These are phyloP conservation scores for Heliothis peltigera DNA, from an alignment of 2,888 invertebrate species.

Conservation along the genomic window DNA sequence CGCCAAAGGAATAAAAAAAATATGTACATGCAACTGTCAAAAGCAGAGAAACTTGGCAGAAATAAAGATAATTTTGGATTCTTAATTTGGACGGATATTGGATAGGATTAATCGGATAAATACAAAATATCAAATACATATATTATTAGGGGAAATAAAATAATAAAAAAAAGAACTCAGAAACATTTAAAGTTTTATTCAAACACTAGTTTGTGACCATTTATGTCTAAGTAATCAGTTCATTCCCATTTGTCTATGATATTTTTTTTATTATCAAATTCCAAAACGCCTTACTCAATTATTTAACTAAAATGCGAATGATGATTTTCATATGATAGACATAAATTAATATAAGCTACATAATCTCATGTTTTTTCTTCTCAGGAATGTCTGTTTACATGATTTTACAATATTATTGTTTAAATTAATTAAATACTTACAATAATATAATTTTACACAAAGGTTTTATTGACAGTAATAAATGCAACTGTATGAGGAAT, in stretches of 20 bases:
- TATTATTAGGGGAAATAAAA: slow-evolving; percentile 27
- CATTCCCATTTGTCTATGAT: slow-evolving; percentile 27
- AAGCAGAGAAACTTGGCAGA: too few species aligned
- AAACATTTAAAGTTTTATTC: slow-evolving; percentile 50
- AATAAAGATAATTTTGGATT: too few species aligned
- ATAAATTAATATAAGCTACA: not conserved
- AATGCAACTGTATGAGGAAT: slow-evolving; percentile 33
- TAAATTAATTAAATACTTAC: not conserved
- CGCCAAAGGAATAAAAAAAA: too few species aligned
- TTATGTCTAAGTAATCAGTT: slow-evolving; percentile 41
- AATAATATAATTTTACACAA: slow-evolving; percentile 10
- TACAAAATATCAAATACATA: too few species aligned
- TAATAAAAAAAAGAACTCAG: too few species aligned
- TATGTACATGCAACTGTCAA: too few species aligned
- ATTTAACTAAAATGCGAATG: slow-evolving; percentile 4
- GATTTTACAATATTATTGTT: not conserved
- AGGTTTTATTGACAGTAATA: slow-evolving; percentile 22
- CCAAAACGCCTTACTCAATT: slow-evolving; percentile 7
- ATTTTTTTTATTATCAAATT: slow-evolving; percentile 17
- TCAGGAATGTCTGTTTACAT: slow-evolving; percentile 19
- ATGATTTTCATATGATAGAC: not conserved
- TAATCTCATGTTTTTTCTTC: not conserved
- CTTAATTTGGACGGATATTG: too few species aligned
- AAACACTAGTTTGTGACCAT: slow-evolving; percentile 51
- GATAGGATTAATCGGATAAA: too few species aligned